These are phyloP conservation scores for Sebastes matsubarae DNA, from an alignment of 2,797 vertebrate genomes.

Conservation along the genomic window DNA sequence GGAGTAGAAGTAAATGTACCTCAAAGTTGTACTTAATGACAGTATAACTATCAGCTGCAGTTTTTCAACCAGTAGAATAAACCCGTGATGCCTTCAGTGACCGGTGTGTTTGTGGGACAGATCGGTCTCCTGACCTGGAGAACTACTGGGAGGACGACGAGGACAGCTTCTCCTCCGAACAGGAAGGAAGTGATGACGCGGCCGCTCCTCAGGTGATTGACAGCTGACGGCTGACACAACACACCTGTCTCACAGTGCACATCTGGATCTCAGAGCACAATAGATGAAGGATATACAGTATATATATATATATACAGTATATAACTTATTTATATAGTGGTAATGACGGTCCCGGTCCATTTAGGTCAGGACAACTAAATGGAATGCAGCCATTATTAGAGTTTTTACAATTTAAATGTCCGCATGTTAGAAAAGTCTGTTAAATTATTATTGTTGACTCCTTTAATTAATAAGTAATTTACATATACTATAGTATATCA, in stretches of 20 bases:
- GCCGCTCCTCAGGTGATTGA: constrained; percentile 46
- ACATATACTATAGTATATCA: too few relatives aligned
- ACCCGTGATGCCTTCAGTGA: too few relatives aligned
- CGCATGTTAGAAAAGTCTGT: neutral
- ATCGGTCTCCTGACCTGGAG: constrained; percentile 76
- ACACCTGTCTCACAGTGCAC: neutral
- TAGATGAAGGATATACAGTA: too few relatives aligned
- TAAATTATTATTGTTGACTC: neutral
- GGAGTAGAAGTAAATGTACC: too few relatives aligned
- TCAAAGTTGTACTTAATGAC: too few relatives aligned
- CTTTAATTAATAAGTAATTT: too few relatives aligned
- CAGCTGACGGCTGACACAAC: neutral
- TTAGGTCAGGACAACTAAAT: neutral
- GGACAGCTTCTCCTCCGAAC: constrained; percentile 80
- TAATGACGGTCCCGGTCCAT: too few relatives aligned
- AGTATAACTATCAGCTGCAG: too few relatives aligned
- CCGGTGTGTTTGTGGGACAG: constrained; percentile 22
- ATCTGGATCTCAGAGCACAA: too few relatives aligned
- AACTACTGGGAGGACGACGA: constrained; percentile 82
- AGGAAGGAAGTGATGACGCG: constrained; percentile 79
- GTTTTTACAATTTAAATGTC: neutral
- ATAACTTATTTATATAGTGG: too few relatives aligned
- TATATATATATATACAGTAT: too few relatives aligned
- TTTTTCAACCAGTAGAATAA: too few relatives aligned
- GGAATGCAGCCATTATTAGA: neutral